phyloP scores from a whole-genome alignment of 1,140 invertebrate species.

The Hyphantria cunea region DNA sequence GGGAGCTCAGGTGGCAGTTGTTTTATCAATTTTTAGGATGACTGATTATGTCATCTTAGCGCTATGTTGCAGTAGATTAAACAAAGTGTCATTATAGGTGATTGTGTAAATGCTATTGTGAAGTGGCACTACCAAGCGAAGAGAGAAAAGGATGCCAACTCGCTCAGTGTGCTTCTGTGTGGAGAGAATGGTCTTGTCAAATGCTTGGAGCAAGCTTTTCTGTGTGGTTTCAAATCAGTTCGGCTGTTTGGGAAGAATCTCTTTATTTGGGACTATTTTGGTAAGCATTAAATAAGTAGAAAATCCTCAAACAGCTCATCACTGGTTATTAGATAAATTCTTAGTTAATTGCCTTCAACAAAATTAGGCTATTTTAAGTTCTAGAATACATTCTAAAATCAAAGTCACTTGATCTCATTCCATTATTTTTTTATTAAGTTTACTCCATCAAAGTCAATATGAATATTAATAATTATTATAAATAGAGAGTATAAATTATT shows the following conservation, averaged over 20 bases:
- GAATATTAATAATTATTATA: too few species aligned
- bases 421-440: too few species aligned
- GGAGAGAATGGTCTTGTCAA: slow-evolving; percentile 96
- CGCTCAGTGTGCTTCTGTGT: slow-evolving; percentile 95
- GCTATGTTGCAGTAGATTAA: background rate
- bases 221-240: slow-evolving; percentile 95
- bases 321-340: background rate
- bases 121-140: slow-evolving; percentile 95
- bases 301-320: too few species aligned
- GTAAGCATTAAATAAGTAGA: slow-evolving; percentile 81
- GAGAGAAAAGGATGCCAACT: slow-evolving; percentile 90
- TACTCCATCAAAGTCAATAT: too few species aligned
- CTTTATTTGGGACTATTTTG: slow-evolving; percentile 99
- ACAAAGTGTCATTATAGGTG: slow-evolving; percentile 83
- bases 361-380: too few species aligned
- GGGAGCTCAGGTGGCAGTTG: too few species aligned
- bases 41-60: too few species aligned
- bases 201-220: slow-evolving; percentile 96
- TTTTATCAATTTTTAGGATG: too few species aligned
- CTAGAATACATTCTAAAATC: too few species aligned
- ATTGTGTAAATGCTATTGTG: slow-evolving; percentile 97
- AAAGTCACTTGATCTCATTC: too few species aligned
- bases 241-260: slow-evolving; percentile 96
- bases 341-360: background rate
- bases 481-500: too few species aligned